Evolutionary conservation across 2,113 vertebrate genomes (phyloP).

Genomic region (Coptodon rendalli): DNA sequence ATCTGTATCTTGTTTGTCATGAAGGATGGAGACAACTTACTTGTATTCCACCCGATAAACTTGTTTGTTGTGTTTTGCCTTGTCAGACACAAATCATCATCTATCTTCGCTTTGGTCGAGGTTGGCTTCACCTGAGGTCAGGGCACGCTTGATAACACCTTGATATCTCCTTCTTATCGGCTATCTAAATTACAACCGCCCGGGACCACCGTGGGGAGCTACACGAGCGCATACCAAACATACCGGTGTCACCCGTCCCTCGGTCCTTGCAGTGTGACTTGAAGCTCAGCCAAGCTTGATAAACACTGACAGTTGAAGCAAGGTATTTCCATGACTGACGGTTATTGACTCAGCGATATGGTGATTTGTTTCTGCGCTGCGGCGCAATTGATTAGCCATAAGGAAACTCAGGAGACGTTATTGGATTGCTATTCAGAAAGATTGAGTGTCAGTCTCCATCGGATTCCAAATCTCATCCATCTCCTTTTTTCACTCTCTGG

Average conservation of each 20-base stretch:
- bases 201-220: background rate
- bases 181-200: conserved; percentile 23
- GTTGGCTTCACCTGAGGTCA: conserved; percentile 44
- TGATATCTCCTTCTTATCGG: conserved; percentile 16
- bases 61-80: conserved; percentile 42
- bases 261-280: background rate
- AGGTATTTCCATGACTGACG: conserved; percentile 55
- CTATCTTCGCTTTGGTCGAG: conserved; percentile 20
- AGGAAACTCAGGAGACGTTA: conserved; percentile 61
- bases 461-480: conserved; percentile 59
- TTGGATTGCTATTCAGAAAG: conserved; percentile 64
- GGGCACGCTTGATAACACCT: conserved; percentile 4
- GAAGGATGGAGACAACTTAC: background rate
- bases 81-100: conserved; percentile 24
- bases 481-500: conserved; percentile 32
- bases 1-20: background rate
- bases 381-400: conserved; percentile 65
- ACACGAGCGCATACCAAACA: conserved; percentile 5
- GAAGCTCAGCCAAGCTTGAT: conserved; percentile 10
- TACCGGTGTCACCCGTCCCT: background rate
- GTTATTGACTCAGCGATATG: conserved; percentile 55
- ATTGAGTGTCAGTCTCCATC: conserved; percentile 64
- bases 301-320: conserved; percentile 42
- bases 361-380: conserved; percentile 62
- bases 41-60: conserved; percentile 23